A percentile compares a stretch with the other conserved stretches of the same genome.
Evolutionary conservation across 2,888 invertebrate species (phyloP).

Genomic region (Macrophya alboannulata): DNA sequence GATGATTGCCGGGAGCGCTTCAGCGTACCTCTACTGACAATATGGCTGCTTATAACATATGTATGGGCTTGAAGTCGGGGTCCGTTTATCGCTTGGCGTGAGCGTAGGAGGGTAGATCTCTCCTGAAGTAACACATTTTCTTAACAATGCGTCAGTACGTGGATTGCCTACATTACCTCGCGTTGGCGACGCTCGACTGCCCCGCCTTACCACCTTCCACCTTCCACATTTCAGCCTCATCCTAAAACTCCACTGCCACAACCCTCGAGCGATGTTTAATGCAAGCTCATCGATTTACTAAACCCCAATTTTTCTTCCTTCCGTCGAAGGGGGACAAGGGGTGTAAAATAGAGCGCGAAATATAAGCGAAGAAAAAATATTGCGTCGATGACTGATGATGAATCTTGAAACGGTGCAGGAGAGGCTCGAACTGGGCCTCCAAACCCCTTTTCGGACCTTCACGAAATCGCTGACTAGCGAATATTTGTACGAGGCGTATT

Average conservation of each 20-base stretch:
- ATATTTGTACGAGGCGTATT: neutral
- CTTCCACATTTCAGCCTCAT: neutral
- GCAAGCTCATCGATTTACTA: conserved; percentile 76
- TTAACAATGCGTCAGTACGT: conserved; percentile 63
- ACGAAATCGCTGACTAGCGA: conserved; percentile 23
- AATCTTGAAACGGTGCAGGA: conserved; percentile 62
- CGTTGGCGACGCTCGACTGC: conserved; percentile 48
- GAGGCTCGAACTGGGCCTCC: neutral
- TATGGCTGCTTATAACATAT: conserved; percentile 38
- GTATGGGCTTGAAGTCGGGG: conserved; percentile 36
- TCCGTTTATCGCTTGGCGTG: conserved; percentile 25
- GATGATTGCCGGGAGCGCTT: conserved; percentile 23
- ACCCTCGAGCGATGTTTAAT: conserved; percentile 72
- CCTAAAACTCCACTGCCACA: conserved; percentile 20
- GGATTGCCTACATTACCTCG: conserved; percentile 59
- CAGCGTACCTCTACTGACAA: neutral
- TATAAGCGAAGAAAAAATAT: conserved; percentile 67
- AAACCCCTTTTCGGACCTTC: neutral
- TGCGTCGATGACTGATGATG: conserved; percentile 74
- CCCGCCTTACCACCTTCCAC: conserved; percentile 7
- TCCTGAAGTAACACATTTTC: conserved; percentile 60
- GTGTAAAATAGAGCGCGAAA: conserved; percentile 53
- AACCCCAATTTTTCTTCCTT: conserved; percentile 71
- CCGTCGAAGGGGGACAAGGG: conserved; percentile 62
- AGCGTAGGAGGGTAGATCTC: conserved; percentile 25